A percentile compares a stretch with the other conserved stretches of the same genome.
Evolutionary conservation across 2,797 vertebrate genomes (phyloP).

Genomic region (Mus caroli): DNA sequence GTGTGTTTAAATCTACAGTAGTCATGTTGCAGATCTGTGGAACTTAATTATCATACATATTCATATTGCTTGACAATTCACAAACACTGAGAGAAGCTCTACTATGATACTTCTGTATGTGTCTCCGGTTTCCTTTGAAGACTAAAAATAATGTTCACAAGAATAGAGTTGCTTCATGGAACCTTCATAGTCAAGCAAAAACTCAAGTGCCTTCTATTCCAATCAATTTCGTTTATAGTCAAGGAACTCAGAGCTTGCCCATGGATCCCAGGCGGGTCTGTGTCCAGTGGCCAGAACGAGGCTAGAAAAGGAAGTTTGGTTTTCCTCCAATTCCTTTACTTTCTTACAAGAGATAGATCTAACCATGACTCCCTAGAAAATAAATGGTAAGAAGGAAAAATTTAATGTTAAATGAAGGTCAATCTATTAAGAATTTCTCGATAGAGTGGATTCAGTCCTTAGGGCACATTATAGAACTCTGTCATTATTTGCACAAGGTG

Average conservation of each 20-base stretch:
- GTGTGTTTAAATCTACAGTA: constrained; percentile 51
- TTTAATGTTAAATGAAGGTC: not conserved
- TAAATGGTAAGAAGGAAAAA: not conserved
- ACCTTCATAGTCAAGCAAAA: not conserved
- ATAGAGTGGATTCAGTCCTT: not conserved
- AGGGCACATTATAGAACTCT: too few relatives aligned
- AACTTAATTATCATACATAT: constrained; percentile 49
- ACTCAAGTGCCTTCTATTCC: not conserved
- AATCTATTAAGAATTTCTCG: not conserved
- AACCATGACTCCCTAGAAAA: not conserved
- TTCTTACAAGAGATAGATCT: not conserved
- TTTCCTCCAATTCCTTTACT: not conserved
- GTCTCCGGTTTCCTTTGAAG: constrained; percentile 43
- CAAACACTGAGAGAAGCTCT: not conserved
- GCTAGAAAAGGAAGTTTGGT: not conserved
- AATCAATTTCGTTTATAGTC: not conserved
- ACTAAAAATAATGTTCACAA: constrained; percentile 23
- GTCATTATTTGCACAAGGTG: not conserved
- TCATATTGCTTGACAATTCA: not conserved
- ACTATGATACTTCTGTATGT: not conserved
- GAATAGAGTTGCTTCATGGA: constrained; percentile 28
- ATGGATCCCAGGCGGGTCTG: not conserved
- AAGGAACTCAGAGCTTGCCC: not conserved
- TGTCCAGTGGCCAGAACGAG: too few relatives aligned
- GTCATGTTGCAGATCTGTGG: constrained; percentile 22